Percentiles rank a stretch among this genome's conserved stretches.
phyloP scores from a whole-genome alignment of 2,888 invertebrate species.

The Brachypalpus laphriformis region DNA sequence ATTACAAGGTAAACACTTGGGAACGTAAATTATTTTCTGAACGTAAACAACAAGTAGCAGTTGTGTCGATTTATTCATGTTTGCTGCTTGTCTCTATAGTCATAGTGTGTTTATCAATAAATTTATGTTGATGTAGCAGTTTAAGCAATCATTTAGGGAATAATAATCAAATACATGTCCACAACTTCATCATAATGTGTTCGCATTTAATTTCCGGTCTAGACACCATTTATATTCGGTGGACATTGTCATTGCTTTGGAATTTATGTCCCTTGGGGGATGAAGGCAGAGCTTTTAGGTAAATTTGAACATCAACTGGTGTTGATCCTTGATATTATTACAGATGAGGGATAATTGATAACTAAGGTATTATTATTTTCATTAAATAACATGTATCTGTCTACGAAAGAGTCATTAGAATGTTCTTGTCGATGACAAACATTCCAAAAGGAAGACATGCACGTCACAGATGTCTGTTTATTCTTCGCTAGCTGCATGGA shows the following conservation, averaged over 20 bases:
- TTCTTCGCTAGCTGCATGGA: too few species aligned
- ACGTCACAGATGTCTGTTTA: too few species aligned
- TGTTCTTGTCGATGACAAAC: too few species aligned
- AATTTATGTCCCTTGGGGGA: slow-evolving; percentile 49
- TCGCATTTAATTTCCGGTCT: slow-evolving; percentile 66
- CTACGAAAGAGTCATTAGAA: too few species aligned
- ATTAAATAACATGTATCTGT: too few species aligned
- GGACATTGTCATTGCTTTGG: slow-evolving; percentile 47
- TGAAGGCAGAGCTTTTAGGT: neutral
- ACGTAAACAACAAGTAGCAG: slow-evolving; percentile 1
- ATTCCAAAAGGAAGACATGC: too few species aligned
- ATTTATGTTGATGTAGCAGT: slow-evolving; percentile 37
- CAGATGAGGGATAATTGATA: too few species aligned
- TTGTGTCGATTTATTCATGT: neutral
- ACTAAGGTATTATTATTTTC: too few species aligned
- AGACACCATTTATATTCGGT: slow-evolving; percentile 50
- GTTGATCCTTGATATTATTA: neutral
- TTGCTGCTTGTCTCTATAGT: neutral
- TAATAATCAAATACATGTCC: slow-evolving; percentile 38
- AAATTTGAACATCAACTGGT: neutral
- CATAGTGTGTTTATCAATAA: slow-evolving; percentile 30
- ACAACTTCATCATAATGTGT: slow-evolving; percentile 45
- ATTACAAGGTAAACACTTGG: slow-evolving; percentile 14
- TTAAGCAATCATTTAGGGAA: slow-evolving; percentile 42
- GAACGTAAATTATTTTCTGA: slow-evolving; percentile 29